A percentile compares a stretch with the other conserved stretches of the same genome.
These are phyloP conservation scores for Drosophila rufa DNA, from an alignment of 1,140 invertebrate genomes.

Conservation along the genomic window DNA sequence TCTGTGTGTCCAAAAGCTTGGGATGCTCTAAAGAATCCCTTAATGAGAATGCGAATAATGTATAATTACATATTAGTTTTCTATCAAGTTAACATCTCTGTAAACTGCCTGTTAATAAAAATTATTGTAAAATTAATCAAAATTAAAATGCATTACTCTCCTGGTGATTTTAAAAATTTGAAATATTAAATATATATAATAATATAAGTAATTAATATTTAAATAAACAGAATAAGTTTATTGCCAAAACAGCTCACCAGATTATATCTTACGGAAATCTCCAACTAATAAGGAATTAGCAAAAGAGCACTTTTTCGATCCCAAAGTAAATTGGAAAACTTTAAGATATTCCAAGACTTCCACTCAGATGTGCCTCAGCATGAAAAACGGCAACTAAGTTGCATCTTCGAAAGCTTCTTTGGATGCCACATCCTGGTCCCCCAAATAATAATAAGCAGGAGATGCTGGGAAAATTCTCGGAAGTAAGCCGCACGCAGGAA, in stretches of 20 bases:
- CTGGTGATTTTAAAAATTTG: too few relatives aligned
- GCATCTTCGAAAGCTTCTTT: neutral
- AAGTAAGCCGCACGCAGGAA: conserved; percentile 26
- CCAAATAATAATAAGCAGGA: conserved; percentile 20
- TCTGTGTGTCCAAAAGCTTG: too few relatives aligned
- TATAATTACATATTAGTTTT: too few relatives aligned
- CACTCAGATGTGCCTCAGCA: too few relatives aligned
- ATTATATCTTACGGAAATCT: neutral
- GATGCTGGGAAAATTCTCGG: conserved; percentile 6
- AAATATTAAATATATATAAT: too few relatives aligned
- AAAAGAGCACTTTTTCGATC: neutral
- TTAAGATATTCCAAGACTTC: neutral
- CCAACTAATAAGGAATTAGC: neutral
- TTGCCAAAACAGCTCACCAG: too few relatives aligned
- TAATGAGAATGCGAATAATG: neutral
- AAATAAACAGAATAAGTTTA: too few relatives aligned
- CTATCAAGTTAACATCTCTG: too few relatives aligned
- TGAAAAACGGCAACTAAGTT: conserved; percentile 10
- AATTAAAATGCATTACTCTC: too few relatives aligned
- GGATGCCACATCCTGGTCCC: neutral
- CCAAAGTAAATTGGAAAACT: conserved; percentile 8
- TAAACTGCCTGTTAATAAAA: too few relatives aligned
- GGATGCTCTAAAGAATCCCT: neutral
- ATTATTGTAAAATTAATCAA: too few relatives aligned
- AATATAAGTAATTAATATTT: too few relatives aligned